Evolutionary conservation across 2,888 invertebrate species (phyloP).

Genomic region (Caenorhabditis doughertyi): DNA sequence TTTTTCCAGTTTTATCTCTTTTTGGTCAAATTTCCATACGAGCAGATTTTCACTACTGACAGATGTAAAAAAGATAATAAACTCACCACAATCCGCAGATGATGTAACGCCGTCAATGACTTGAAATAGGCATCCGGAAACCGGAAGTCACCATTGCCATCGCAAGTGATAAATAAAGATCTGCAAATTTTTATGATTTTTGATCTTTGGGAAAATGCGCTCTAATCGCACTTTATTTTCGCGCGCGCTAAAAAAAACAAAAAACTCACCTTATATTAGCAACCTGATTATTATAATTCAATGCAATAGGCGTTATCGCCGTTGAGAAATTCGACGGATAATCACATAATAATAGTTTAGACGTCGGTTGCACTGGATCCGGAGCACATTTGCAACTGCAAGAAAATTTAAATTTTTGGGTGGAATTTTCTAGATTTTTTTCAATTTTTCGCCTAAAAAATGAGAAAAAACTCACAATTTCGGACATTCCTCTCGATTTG

Average conservation of each 20-base stretch:
- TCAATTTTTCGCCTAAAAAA: not conserved
- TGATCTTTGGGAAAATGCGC: not conserved
- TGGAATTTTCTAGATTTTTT: no score
- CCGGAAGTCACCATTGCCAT: constrained; percentile 8
- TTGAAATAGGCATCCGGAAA: constrained; percentile 61
- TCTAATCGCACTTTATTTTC: no score
- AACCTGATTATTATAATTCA: constrained; percentile 42
- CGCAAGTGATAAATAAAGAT: constrained; percentile 61
- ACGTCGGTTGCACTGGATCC: constrained; percentile 68
- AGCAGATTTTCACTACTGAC: constrained; percentile 9
- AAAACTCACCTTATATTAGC: constrained; percentile 52
- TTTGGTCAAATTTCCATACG: not conserved
- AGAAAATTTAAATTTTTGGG: constrained; percentile 35
- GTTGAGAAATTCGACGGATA: constrained; percentile 42
- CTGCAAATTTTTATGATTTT: constrained; percentile 8
- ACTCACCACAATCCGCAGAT: constrained; percentile 67
- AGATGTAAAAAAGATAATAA: constrained; percentile 25
- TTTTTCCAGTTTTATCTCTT: not conserved
- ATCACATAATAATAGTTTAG: constrained; percentile 63
- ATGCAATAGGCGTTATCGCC: constrained; percentile 22
- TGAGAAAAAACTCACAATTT: constrained; percentile 48
- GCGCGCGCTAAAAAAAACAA: constrained; percentile 8
- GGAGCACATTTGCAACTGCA: constrained; percentile 79
- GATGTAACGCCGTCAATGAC: constrained; percentile 50
- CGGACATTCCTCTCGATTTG: constrained; percentile 44